phyloP scores from a whole-genome alignment of 2,113 vertebrate genomes.

The Propithecus coquereli region DNA sequence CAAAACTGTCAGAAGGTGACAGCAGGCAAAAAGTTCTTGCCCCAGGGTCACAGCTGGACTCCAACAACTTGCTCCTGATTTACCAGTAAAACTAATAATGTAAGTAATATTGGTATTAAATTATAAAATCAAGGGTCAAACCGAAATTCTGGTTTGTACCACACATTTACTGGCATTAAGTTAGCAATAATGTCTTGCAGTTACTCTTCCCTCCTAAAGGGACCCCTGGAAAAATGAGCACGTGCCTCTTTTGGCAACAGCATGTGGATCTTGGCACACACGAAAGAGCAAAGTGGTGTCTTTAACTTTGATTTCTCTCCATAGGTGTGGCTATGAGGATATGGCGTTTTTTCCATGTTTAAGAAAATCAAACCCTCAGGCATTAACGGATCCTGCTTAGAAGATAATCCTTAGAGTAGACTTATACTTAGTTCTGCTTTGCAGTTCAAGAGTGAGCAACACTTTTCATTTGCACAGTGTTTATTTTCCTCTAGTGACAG shows the following conservation, averaged over 20 bases:
- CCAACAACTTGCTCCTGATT: constrained; percentile 82
- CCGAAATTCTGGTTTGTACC: constrained; percentile 58
- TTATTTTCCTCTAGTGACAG: neutral
- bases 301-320: constrained; percentile 1
- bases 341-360: neutral
- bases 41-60: constrained; percentile 87
- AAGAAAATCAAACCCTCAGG: neutral
- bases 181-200: constrained; percentile 44
- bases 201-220: neutral
- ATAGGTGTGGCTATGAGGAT: neutral
- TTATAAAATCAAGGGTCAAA: constrained; percentile 75
- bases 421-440: neutral
- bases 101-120: constrained; percentile 81
- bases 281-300: neutral
- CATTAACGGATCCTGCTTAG: neutral
- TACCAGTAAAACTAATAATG: constrained; percentile 83
- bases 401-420: neutral
- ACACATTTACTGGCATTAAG: constrained; percentile 62
- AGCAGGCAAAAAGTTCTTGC: constrained; percentile 85
- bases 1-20: constrained; percentile 85
- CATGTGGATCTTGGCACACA: neutral
- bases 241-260: neutral
- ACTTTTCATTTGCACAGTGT: neutral
- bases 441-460: neutral
- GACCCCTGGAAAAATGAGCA: neutral